These are phyloP conservation scores for Apodemus agrarius DNA, from an alignment of 2,797 vertebrate genomes.

Conservation along the genomic window DNA sequence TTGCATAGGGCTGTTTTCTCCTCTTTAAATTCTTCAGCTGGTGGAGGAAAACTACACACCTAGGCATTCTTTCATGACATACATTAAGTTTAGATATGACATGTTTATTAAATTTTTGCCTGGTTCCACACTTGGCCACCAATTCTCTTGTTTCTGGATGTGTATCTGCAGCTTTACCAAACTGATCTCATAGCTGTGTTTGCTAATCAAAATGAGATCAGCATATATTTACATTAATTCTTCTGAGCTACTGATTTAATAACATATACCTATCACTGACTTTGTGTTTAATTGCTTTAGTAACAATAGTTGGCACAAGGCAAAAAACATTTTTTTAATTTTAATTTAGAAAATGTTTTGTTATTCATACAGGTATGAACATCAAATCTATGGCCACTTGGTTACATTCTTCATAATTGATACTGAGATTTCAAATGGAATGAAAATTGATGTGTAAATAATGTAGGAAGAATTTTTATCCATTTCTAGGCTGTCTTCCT, in stretches of 20 bases:
- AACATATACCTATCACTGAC: not conserved
- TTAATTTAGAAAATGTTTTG: not conserved
- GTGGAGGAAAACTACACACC: not conserved
- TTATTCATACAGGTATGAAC: not conserved
- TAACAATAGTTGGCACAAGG: not conserved
- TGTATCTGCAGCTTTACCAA: not conserved
- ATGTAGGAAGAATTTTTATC: slow-evolving; percentile 1
- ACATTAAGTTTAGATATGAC: not conserved
- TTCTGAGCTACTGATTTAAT: not conserved
- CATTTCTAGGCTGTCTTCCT: not conserved
- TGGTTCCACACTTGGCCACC: not conserved
- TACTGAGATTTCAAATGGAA: not conserved
- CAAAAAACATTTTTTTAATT: not conserved
- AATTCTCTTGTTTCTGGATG: not conserved
- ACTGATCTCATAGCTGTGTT: not conserved
- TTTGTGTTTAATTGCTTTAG: not conserved
- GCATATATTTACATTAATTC: not conserved
- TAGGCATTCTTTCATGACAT: not conserved
- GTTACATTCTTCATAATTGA: not conserved
- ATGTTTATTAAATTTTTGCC: not conserved
- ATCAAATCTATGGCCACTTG: not conserved
- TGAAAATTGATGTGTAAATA: slow-evolving; percentile 1
- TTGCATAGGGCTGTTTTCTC: not conserved
- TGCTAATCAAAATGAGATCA: not conserved
- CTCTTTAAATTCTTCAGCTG: not conserved